Percentiles rank a stretch among this genome's conserved stretches.
Evolutionary conservation across 2,888 invertebrate species (phyloP).

Genomic region (Noctuana brunneofusca): DNA sequence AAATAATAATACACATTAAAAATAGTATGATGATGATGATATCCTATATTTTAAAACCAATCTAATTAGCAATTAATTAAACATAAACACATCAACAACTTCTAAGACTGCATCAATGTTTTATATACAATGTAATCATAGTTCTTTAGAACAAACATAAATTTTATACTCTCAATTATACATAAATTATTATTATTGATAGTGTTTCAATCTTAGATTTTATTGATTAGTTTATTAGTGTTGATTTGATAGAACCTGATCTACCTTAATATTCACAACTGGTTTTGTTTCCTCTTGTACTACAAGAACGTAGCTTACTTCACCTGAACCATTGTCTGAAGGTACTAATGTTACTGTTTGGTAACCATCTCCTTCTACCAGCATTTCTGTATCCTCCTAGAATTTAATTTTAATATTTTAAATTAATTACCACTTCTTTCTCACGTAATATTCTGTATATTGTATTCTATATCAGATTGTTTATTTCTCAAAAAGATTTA

Average conservation of each 20-base stretch:
- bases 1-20: no score
- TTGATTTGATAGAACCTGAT: conserved; percentile 45
- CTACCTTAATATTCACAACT: conserved; percentile 63
- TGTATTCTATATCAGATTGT: neutral
- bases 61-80: no score
- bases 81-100: no score
- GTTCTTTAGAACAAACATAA: no score
- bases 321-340: conserved; percentile 88
- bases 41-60: no score
- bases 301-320: conserved; percentile 94
- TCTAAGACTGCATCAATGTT: no score
- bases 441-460: neutral
- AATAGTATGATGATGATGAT: no score
- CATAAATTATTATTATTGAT: no score
- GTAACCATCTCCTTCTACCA: conserved; percentile 81
- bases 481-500: neutral
- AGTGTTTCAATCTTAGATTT: neutral
- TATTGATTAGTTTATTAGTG: neutral
- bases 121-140: no score
- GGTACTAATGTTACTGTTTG: conserved; percentile 94
- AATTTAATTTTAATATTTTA: neutral
- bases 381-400: conserved; percentile 46
- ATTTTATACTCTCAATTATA: no score
- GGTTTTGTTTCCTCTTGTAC: conserved; percentile 88
- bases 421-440: neutral